Evolutionary conservation across 2,113 vertebrate species (phyloP), one percentile per base, ranked within the genome.

Genomic region (Phocoena sinus): DNA sequence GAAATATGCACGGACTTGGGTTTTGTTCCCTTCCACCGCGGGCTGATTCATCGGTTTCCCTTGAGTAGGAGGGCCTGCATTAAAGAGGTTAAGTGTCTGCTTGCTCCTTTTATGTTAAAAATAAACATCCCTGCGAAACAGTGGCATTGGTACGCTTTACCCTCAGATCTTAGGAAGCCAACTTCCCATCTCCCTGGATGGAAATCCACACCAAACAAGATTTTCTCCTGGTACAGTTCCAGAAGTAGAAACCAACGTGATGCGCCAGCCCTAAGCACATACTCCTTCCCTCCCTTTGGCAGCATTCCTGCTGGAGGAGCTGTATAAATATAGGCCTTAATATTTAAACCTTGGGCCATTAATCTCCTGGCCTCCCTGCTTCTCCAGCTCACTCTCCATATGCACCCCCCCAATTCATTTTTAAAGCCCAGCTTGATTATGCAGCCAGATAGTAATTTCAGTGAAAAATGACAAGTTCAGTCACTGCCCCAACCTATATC

Each of bases 241-340:
- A 95, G 92, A 74, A 65, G 91, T 67, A 26, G 87, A 65, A 83
- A 65, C 86, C 74, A 26, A 20, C 73, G n/a, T 68, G 71, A 79
- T 41, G 76, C 95, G 62, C 58, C 83, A 60, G 89, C 73, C 58
- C 79, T 3, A 4, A 47, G 88, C 83, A 20, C 13, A 2, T 25
- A 8, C 81, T 44, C n/a, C 92, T 89, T 28, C 82, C 81, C 83
- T 74, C 79, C 44, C 63, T 50, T 81, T 60, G 93, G 96, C 95
- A 86, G 77, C 26, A 2, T 50, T 80, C 94, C 84, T 96, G 93
- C 91, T 86, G 50, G 87, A 91, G 87, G 87, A 97, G 95, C 97
- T 95, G 79, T 97, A 98, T 98, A 98, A 98, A 98, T 98, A 98
- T 10, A 68, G 91, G 93, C 98, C 98, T 99, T 98, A 99, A 98